Base-by-base conservation (phyloP, 2,888 invertebrate genomes). In the Dyspetes luteomarginatus region DNA sequence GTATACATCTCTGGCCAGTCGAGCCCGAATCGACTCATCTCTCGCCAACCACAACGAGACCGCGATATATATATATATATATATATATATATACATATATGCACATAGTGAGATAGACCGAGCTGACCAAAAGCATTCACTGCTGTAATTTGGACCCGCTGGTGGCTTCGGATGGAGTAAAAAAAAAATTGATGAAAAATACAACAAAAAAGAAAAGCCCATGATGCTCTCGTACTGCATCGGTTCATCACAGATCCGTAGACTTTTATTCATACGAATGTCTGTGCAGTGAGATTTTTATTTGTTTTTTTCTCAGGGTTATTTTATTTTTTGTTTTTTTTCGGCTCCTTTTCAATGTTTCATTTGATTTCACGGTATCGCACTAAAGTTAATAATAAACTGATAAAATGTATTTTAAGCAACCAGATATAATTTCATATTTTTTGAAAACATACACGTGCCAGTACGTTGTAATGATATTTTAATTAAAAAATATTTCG, bases 11-110 rank as follows among this genome's bases (percentile, higher is more conserved):
- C 67, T 50, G 30, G 74, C 28, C 17, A 45, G 17, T 24, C 41
- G 58, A 67, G 56, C 15, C 28, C 50, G 58, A 36, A 45, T 56
- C 36, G 4, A 24, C 36, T 45, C 69, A n/a, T 69, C 55, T 43
- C 30, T 64, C 48, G 43, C 43, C 28, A 15, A 73, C 64, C 73
- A 19, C 64, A 56, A 45, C 30, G 43, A 64, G 30, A 65, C 64
- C 64, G 17, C 26, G 24, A 22, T 50, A 19, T 28, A 62, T 17
- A 65, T 26, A n/a, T n/a, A n/a, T n/a, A n/a, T n/a, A n/a, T n/a
- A n/a, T n/a, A n/a, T n/a, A n/a, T n/a, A n/a, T n/a, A n/a, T n/a
- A n/a, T n/a, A n/a, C n/a, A n/a, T n/a, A n/a, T n/a, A n/a, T n/a
- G n/a, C n/a, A n/a, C n/a, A 30, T 30, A 17, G 24, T 4, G 3